A percentile compares a stretch with the other conserved stretches of the same genome.
phyloP scores from a whole-genome alignment of 64 coral and sea anemone genomes.

The Acropora tenuis region DNA sequence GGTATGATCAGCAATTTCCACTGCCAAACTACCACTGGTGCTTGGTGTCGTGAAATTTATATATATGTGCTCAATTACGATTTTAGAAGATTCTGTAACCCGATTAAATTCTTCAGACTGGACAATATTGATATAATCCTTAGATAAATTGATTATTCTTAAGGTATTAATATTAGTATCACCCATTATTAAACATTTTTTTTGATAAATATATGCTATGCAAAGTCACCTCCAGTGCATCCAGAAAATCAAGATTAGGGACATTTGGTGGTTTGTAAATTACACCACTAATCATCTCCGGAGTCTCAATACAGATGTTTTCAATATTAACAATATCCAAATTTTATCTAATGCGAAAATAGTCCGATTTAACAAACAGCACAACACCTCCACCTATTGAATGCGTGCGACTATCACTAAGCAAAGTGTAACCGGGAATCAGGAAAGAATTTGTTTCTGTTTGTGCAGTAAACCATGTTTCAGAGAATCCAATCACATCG shows the following conservation, averaged over 20 bases:
- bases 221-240: neutral
- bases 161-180: slow-evolving; percentile 44
- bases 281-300: slow-evolving; percentile 27
- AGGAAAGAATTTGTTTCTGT: neutral
- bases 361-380: neutral
- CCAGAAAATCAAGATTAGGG: slow-evolving; percentile 16
- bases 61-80: slow-evolving; percentile 47
- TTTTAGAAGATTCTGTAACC: slow-evolving; percentile 26
- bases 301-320: slow-evolving; percentile 51
- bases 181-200: slow-evolving; percentile 44
- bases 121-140: slow-evolving; percentile 11
- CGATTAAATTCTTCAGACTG: slow-evolving; percentile 31
- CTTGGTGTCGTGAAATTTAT: slow-evolving; percentile 11
- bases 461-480: neutral
- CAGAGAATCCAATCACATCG: neutral
- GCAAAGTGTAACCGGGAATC: neutral
- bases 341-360: neutral
- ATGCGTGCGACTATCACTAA: neutral
- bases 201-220: slow-evolving; percentile 13
- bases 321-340: slow-evolving; percentile 5
- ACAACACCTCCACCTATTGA: neutral
- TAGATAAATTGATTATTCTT: slow-evolving; percentile 20
- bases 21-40: slow-evolving; percentile 51
- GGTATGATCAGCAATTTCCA: neutral
- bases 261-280: slow-evolving; percentile 29